Evolutionary conservation across 1,140 invertebrate genomes (phyloP), one percentile per base, ranked within the genome.

Genomic region (Eriocheir sinensis): DNA sequence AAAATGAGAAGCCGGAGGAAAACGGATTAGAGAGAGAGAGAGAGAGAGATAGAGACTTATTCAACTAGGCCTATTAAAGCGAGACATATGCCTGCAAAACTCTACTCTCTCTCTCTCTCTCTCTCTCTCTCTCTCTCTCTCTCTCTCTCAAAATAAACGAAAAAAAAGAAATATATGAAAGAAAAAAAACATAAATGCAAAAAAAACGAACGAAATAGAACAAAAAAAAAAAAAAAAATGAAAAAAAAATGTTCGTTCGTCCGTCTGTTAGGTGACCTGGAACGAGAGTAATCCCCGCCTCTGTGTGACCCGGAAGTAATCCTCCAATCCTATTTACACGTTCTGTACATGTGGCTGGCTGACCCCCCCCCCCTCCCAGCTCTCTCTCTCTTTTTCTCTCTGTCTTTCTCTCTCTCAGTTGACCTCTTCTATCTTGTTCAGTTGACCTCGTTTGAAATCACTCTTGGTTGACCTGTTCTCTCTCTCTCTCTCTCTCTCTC

Each of bases 111-210:
- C 80, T 34, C 80, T 34, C 80, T 34, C 80, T 34, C 80, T 34
- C 80, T 34, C 80, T 34, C 80, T 83, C 80, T 83, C 80, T 83
- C 80, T 83, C 80, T 83, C 80, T 83, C 80, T 83, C 80, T 83
- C 80, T 83, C 80, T 83, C 80, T 6, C 80, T 2, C 80, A n/a
- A 32, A 83, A 32, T 34, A 12, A 83, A 12, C 30, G 12, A 0
- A 0, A 6, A 32, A 83, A 15, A n/a, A 15, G 9, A 32, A 83
- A 12, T 27, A 1, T 1, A n/a, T n/a, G 30, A 15, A 72, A 15
- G n/a, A 15, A 72, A 15, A 72, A 15, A 72, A 15, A 72, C 60
- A 72, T n/a, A 6, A 32, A 83, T 38, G 36, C n/a, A 9, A 32
- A 83, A 12, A 83, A 1, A n/a, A n/a, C 80, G 30, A 15, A 72